Evolutionary conservation across 92 coral and sea anemone genomes (phyloP).

Genomic region (Palythoa caribaeorum): DNA sequence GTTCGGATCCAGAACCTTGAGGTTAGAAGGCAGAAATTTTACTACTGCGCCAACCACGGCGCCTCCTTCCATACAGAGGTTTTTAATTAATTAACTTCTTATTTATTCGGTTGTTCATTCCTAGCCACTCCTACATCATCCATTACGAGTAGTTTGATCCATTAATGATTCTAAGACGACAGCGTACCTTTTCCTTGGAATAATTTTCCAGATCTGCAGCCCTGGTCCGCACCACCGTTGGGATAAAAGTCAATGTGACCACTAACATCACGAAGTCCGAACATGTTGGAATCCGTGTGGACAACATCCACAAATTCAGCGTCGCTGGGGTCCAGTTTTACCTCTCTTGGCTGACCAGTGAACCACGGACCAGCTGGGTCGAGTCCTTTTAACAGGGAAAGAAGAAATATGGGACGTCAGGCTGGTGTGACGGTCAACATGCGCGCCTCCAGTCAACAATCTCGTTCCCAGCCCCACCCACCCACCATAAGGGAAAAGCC

Average conservation of each 20-base stretch:
- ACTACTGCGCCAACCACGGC: too few species aligned
- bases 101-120: too few species aligned
- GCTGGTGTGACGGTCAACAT: not conserved
- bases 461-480: too few species aligned
- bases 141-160: too few species aligned
- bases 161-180: too few species aligned
- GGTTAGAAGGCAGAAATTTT: too few species aligned
- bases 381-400: conserved; percentile 56
- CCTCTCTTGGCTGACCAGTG: conserved; percentile 51
- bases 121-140: too few species aligned
- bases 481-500: too few species aligned
- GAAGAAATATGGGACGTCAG: not conserved
- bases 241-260: conserved; percentile 44
- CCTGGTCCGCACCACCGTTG: conserved; percentile 71
- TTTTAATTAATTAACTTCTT: too few species aligned
- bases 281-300: conserved; percentile 72
- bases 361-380: conserved; percentile 81
- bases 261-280: conserved; percentile 21
- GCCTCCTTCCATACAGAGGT: too few species aligned
- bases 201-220: conserved; percentile 4
- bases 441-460: too few species aligned
- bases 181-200: too few species aligned
- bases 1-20: not conserved
- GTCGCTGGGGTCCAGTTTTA: conserved; percentile 80
- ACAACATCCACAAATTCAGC: conserved; percentile 83